Conservation (phyloP, 2,797 vertebrate genomes). For the Galagoides demidoff region DNA sequence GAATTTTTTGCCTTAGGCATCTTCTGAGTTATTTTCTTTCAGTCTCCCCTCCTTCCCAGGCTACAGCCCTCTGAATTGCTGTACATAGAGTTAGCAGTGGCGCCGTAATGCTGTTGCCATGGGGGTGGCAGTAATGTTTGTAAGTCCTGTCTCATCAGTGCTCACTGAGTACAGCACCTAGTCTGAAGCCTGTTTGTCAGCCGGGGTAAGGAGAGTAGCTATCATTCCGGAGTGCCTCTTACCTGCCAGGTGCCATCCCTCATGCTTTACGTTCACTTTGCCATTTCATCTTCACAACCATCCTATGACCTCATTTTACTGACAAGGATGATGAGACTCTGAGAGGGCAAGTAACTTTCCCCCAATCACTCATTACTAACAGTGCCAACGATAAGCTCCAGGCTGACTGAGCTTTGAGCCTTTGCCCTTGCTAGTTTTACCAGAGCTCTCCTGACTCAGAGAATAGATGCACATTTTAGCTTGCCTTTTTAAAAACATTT, state of each 20-base stretch:
- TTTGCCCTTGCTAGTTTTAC: background rate
- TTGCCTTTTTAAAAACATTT: background rate
- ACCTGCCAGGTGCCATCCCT: background rate
- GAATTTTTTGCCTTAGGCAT: conserved; percentile 33
- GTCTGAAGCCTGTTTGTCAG: background rate
- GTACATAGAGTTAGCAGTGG: background rate
- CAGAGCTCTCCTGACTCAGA: background rate
- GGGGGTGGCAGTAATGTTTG: background rate
- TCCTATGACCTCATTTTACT: conserved; percentile 36
- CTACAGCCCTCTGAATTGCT: background rate
- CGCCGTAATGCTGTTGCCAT: background rate
- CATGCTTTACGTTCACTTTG: background rate
- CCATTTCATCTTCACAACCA: conserved; percentile 23
- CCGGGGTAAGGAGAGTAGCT: background rate
- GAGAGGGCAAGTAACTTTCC: conserved; percentile 2
- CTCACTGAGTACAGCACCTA: background rate
- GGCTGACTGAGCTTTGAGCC: background rate
- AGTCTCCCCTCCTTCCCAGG: background rate
- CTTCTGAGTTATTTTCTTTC: background rate
- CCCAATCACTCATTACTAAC: background rate
- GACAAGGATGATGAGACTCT: background rate
- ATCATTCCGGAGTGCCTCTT: conserved; percentile 10
- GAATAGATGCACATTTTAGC: background rate
- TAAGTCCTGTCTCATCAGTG: background rate
- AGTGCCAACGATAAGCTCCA: background rate